A percentile compares a stretch with the other conserved stretches of the same genome.
phyloP scores from a whole-genome alignment of 92 coral and sea anemone genomes.

The Porites rus region DNA sequence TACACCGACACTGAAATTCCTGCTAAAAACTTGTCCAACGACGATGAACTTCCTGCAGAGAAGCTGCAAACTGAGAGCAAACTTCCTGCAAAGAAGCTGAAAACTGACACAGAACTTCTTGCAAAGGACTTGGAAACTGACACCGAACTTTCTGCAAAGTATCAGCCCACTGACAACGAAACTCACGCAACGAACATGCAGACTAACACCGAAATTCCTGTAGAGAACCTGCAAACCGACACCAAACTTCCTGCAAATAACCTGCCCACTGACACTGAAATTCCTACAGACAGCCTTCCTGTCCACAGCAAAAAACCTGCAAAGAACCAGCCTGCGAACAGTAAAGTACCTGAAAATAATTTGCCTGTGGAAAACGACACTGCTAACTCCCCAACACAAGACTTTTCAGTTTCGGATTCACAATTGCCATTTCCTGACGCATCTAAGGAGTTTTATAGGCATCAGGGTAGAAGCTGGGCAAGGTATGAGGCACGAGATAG shows the following conservation, averaged over 20 bases:
- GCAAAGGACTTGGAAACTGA: background rate
- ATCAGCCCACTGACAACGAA: background rate
- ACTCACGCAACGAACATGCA: background rate
- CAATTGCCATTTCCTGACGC: slow-evolving; percentile 36
- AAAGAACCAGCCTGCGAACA: background rate
- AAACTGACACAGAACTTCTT: background rate
- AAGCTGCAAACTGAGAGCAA: background rate
- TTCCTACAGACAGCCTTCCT: background rate
- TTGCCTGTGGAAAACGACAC: background rate
- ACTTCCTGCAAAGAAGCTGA: background rate
- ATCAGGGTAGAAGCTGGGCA: slow-evolving; percentile 20
- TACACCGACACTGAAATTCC: background rate
- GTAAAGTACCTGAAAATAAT: background rate
- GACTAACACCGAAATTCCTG: background rate
- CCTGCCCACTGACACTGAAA: background rate
- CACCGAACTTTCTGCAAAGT: background rate
- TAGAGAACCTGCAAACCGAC: background rate
- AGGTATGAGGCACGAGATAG: slow-evolving; percentile 8
- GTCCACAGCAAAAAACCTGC: background rate
- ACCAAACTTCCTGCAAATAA: background rate
- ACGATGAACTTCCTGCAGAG: background rate
- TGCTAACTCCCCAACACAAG: background rate
- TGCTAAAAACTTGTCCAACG: background rate
- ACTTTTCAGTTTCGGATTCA: background rate
- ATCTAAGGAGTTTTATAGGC: slow-evolving; percentile 20